phyloP scores from a whole-genome alignment of 2,797 vertebrate species.

The Erpetoichthys calabaricus region DNA sequence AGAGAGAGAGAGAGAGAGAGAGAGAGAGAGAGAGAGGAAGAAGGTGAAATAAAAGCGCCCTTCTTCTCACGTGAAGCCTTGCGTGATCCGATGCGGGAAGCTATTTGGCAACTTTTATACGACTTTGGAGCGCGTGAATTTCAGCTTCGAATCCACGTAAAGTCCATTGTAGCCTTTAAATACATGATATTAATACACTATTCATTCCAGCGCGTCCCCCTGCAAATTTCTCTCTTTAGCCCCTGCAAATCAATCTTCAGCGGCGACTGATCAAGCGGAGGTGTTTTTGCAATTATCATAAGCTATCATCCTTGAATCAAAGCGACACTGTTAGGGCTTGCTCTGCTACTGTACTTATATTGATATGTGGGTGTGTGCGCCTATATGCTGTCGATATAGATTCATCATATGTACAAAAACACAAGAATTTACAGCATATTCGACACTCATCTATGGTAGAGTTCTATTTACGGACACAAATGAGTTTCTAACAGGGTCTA shows the following conservation, averaged over 20 bases:
- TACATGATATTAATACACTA: constrained; percentile 3
- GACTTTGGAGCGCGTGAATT: constrained; percentile 7
- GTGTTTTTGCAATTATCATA: constrained; percentile 5
- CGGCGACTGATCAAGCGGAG: constrained; percentile 3
- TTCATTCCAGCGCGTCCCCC: background rate
- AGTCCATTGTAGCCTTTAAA: background rate
- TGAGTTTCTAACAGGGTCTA: no score
- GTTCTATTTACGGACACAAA: no score
- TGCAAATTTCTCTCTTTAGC: background rate
- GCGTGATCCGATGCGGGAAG: constrained; percentile 4
- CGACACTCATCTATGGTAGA: no score
- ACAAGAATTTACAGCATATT: no score
- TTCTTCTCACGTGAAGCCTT: constrained; percentile 57
- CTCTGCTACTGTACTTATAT: no score
- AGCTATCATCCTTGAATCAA: constrained; percentile 5
- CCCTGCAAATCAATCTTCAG: constrained; percentile 3
- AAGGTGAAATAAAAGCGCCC: constrained; percentile 31
- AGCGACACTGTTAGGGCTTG: background rate
- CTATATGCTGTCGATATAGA: no score
- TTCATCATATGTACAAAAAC: no score
- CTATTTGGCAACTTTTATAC: constrained; percentile 3
- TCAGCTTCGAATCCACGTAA: constrained; percentile 15
- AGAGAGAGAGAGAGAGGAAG: no score
- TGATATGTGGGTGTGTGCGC: no score
- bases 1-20: no score